Evolutionary conservation across 2,113 vertebrate species (phyloP).

Genomic region (Turnix velox): DNA sequence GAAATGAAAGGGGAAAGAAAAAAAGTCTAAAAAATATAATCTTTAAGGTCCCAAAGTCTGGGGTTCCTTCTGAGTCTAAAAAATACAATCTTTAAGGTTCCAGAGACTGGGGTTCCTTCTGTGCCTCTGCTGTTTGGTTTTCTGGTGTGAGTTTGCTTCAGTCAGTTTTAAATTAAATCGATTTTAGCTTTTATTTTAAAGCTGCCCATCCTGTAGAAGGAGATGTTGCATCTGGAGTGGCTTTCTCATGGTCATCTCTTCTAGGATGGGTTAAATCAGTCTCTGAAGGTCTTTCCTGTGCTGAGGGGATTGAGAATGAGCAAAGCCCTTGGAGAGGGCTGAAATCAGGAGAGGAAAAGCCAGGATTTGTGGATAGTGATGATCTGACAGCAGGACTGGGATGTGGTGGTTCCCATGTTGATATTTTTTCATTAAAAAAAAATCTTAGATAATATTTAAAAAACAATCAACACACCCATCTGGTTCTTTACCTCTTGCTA

Average conservation of each 20-base stretch:
- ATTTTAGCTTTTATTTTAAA: neutral
- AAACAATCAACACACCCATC: neutral
- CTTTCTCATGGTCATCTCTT: neutral
- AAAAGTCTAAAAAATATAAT: neutral
- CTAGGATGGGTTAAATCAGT: fast-evolving
- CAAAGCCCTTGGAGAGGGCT: neutral
- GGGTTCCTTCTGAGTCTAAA: neutral
- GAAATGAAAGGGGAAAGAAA: neutral
- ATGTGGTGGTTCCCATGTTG: neutral
- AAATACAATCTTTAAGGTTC: neutral
- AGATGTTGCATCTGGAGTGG: neutral
- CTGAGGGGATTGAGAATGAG: neutral
- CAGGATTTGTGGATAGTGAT: neutral
- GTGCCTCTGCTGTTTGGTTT: neutral
- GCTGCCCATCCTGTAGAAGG: fast-evolving
- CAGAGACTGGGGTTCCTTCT: neutral
- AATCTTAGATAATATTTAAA: neutral
- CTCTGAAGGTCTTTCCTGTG: neutral
- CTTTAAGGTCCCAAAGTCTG: neutral
- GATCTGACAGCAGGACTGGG: fast-evolving
- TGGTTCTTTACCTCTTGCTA: neutral
- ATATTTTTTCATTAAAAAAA: neutral
- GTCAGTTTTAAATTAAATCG: neutral
- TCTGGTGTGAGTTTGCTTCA: neutral
- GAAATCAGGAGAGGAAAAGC: neutral